A percentile compares a stretch with the other conserved stretches of the same genome.
These are phyloP conservation scores for Scaptomyza graminum DNA, from an alignment of 1,140 invertebrate species.

Conservation along the genomic window DNA sequence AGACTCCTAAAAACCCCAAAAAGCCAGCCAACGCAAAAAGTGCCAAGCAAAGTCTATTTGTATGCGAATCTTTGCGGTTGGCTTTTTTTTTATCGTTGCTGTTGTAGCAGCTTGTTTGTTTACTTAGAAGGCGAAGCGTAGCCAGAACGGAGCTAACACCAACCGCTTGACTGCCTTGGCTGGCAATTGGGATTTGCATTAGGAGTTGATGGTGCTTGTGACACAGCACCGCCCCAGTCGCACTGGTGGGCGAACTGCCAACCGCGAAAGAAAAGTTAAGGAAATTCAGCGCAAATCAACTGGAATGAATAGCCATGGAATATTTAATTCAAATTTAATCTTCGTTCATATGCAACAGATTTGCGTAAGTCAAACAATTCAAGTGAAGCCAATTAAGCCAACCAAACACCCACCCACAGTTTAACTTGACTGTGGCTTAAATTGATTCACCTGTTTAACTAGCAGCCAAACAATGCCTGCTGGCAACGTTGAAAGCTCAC, in stretches of 20 bases:
- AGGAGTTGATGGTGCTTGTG: constrained; percentile 25
- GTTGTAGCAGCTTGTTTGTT: constrained; percentile 14
- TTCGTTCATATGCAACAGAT: constrained; percentile 47
- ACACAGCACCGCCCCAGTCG: constrained; percentile 7
- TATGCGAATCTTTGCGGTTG: constrained; percentile 53
- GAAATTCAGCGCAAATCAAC: constrained; percentile 19
- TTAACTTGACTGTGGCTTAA: background rate
- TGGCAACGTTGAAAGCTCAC: background rate
- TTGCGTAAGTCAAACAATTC: constrained; percentile 14
- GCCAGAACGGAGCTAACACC: constrained; percentile 25
- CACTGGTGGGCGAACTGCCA: constrained; percentile 23
- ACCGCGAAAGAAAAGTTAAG: background rate
- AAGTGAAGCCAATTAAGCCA: too few species aligned
- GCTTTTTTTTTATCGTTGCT: constrained; percentile 10
- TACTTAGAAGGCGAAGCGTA: constrained; percentile 14
- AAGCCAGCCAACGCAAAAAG: constrained; percentile 20
- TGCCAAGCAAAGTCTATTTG: constrained; percentile 52
- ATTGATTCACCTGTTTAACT: constrained; percentile 14
- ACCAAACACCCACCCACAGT: background rate
- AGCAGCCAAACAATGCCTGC: background rate
- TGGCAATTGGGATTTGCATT: constrained; percentile 50
- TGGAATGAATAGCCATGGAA: constrained; percentile 34
- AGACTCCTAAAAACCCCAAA: too few species aligned
- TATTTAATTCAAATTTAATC: constrained; percentile 37
- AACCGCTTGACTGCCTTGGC: constrained; percentile 38